Base-by-base conservation (phyloP, 2,113 vertebrate species). In the Butastur rufipennis region DNA sequence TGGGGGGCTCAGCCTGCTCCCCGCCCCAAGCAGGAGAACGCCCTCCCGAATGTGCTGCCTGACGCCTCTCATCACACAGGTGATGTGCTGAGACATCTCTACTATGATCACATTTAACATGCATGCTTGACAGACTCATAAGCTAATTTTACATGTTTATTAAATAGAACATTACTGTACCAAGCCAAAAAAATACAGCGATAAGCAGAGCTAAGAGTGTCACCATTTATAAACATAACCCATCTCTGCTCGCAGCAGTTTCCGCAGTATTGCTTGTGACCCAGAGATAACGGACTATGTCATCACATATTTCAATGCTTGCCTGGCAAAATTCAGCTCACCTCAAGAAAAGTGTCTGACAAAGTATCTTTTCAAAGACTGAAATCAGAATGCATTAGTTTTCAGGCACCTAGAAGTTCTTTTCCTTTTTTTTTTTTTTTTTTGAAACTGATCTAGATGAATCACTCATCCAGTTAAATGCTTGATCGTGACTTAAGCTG, bases 401-500 rank as follows among this genome's bases (percentile, higher is more conserved):
- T 88, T 42, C 81, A 73, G 62, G 68, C 63, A 84, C 43, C 74
- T 27, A 74, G 19, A 82, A 61, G 31, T 6, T 31, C 1, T 18
- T 52, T 29, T 56, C n/a, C 4, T 27, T 36, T 16, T 56, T 14
- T 48, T 8, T 70, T 59, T 13, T 26, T 20, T 6, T 18, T 78
- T 53, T 42, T 73, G 32, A 88, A 92, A 77, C 72, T 1, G 1
- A 75, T 86, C 31, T 1, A 42, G 86, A 86, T 95, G 95, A 97
- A 96, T 96, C 97, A 96, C 82, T 89, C 91, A 31, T 5, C 75
- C 87, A 26, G 83, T 59, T 91, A 95, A 94, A 94, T 2, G 82
- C 85, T n/a, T 27, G 70, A 80, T 95, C 91, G 93, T 97, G 97
- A 97, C 97, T 96, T 52, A 22, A 80, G 62, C 68, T 92, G 94